Percentiles rank a stretch among this genome's conserved stretches.
phyloP scores from a whole-genome alignment of 2,797 vertebrate genomes.

The Fringilla coelebs region DNA sequence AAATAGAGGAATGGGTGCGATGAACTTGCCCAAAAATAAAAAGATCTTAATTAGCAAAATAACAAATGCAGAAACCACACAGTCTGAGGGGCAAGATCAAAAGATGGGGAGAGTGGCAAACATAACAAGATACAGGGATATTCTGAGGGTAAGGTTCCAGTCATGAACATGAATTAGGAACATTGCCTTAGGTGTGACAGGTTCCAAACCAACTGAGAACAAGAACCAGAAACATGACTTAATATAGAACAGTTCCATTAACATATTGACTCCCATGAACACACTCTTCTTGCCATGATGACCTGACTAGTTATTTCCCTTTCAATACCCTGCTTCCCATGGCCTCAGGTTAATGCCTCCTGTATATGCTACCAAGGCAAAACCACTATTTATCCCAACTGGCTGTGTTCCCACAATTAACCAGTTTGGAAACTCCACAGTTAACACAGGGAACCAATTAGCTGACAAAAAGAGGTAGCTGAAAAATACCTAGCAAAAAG shows the following conservation, averaged over 20 bases:
- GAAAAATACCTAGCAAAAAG: background rate
- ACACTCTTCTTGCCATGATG: background rate
- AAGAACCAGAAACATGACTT: background rate
- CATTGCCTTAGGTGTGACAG: background rate
- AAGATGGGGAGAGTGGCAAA: background rate
- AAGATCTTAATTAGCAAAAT: background rate
- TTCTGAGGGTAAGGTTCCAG: background rate
- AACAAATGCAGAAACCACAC: background rate
- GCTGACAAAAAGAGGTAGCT: background rate
- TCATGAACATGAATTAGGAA: background rate
- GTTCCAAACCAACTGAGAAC: background rate
- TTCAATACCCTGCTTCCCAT: background rate
- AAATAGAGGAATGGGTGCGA: accelerated
- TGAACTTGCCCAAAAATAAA: background rate
- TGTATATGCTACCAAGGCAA: background rate
- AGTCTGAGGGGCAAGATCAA: background rate
- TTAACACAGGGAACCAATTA: background rate
- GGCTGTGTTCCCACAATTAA: background rate
- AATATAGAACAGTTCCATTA: background rate
- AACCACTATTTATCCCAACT: background rate
- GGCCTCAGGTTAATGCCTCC: background rate
- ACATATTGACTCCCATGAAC: background rate
- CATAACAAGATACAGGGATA: background rate
- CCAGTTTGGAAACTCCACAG: background rate
- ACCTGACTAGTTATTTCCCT: background rate